Evolutionary conservation across 2,797 vertebrate species (phyloP).

Genomic region (Holocentrus rufus): DNA sequence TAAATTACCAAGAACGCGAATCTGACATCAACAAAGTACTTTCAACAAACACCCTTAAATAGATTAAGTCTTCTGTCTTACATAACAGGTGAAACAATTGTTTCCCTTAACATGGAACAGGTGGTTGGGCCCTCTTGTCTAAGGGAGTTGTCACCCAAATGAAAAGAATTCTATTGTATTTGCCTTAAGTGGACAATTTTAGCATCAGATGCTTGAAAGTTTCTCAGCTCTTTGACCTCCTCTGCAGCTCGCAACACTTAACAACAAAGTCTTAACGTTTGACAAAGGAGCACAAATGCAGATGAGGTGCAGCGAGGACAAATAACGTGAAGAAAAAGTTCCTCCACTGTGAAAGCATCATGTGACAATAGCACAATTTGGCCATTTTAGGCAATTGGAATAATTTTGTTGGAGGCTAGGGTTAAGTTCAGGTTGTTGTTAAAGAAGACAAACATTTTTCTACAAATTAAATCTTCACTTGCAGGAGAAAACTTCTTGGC

Average conservation of each 20-base stretch:
- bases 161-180: no score
- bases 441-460: no score
- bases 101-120: background rate
- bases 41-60: background rate
- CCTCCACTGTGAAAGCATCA: no score
- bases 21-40: background rate
- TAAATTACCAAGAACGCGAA: background rate
- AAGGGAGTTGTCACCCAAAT: background rate
- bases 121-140: background rate
- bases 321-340: no score
- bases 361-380: no score
- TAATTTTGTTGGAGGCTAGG: no score
- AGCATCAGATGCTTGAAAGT: background rate
- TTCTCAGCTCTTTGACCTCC: no score
- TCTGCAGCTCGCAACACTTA: background rate
- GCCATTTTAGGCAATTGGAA: no score
- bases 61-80: background rate
- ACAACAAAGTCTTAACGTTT: background rate
- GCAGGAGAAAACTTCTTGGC: no score
- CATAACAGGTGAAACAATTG: background rate
- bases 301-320: background rate
- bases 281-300: constrained; percentile 10
- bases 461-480: no score
- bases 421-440: no score
- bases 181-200: no score